phyloP scores from a whole-genome alignment of 2,797 vertebrate species.

The Clarias laeviceps region DNA sequence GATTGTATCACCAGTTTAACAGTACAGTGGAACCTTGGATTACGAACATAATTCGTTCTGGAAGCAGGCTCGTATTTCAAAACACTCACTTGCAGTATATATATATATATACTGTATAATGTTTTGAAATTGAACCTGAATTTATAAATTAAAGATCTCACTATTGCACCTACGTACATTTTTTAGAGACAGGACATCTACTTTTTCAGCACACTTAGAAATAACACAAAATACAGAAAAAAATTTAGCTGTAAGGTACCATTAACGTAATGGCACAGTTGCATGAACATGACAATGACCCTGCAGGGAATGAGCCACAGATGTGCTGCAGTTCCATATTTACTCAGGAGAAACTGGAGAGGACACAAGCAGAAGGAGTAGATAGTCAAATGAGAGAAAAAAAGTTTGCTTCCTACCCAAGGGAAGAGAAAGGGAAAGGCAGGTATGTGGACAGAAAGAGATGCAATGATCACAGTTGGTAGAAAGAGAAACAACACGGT shows the following conservation, averaged over 20 bases:
- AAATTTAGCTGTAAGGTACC: too few relatives aligned
- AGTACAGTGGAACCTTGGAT: too few relatives aligned
- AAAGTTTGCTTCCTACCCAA: background rate
- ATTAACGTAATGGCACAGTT: constrained; percentile 3
- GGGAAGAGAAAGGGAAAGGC: background rate
- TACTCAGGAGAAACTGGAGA: background rate
- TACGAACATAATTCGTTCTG: too few relatives aligned
- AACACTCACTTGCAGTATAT: too few relatives aligned
- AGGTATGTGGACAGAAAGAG: constrained; percentile 1
- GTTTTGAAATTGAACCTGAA: background rate
- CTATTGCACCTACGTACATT: background rate
- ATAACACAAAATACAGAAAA: background rate
- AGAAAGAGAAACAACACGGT: background rate
- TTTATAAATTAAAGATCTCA: background rate
- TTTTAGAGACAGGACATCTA: background rate
- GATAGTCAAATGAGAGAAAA: background rate
- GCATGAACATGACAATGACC: background rate
- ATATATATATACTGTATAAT: too few relatives aligned
- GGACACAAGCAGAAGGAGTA: background rate
- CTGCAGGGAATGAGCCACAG: background rate
- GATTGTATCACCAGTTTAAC: too few relatives aligned
- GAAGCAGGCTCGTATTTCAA: too few relatives aligned
- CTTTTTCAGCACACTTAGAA: background rate
- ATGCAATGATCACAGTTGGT: constrained; percentile 1
- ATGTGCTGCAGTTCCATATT: background rate